Base-by-base conservation (phyloP, 2,888 invertebrate genomes). In the Diarsia rubi region DNA sequence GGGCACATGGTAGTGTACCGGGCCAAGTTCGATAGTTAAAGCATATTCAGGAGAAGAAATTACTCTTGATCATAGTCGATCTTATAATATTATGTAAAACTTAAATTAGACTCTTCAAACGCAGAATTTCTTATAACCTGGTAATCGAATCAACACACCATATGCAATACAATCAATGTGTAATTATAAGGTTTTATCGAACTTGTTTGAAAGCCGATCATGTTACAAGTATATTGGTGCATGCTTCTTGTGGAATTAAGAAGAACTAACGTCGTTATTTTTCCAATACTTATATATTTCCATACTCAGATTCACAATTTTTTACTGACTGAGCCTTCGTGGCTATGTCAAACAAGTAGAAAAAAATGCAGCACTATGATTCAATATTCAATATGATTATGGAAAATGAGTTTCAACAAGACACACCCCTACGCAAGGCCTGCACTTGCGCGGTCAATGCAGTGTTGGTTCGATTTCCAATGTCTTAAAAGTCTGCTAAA, bases 91-190 rank as follows among this genome's bases (percentile, higher is more conserved):
- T n/a, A 37, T 8, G 37, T 37, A 8, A 37, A 37, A 44, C 14
- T 57, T 37, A 54, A 54, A 57, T 52, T 19, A 47, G 31, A 45
- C n/a, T 45, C 14, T 42, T n/a, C 24, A 27, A 64, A 62, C 54
- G 14, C 14, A 24, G 21, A 16, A 37, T 21, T n/a, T 52, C 1
- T 47, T 60, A n/a, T 2, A 19, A 19, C 19, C 31, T 68, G 52
- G 52, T 54, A 64, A 68, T 80, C 64, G 52, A 79, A 68, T 52
- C 52, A 54, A 68, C 75, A 78, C 54, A 42, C 1, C 12, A 69
- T 59, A 2, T 12, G 11, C 3, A 11, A 59, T 27, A 21, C 59
- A 59, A 31, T 59, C 11, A 21, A 31, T 52, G 12, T 31, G 19
- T 49, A 16, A 2, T 31, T n/a, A n/a, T n/a, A n/a, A n/a, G n/a